A percentile compares a stretch with the other conserved stretches of the same genome.
phyloP scores from a whole-genome alignment of 64 coral and sea anemone species.

The Porites lutea region DNA sequence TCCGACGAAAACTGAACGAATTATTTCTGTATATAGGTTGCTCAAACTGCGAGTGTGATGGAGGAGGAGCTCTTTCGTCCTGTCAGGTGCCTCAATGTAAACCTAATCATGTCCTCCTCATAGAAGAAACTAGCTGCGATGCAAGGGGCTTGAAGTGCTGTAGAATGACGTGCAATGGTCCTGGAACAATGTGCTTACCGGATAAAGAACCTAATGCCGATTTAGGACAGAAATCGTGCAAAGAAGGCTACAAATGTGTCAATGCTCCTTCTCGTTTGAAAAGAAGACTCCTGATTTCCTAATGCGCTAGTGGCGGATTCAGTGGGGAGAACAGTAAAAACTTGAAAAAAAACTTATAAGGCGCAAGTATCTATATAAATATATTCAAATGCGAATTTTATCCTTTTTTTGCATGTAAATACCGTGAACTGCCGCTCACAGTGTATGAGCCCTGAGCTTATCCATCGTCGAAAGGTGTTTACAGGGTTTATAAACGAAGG shows the following conservation, averaged over 20 bases:
- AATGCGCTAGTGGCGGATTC: neutral
- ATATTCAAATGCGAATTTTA: too few relatives aligned
- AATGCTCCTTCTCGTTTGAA: constrained; percentile 1
- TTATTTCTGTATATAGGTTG: neutral
- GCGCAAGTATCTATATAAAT: too few relatives aligned
- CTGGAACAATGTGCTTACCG: constrained; percentile 35
- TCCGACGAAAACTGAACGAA: too few relatives aligned
- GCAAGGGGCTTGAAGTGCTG: constrained; percentile 7
- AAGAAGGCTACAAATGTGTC: constrained; percentile 7
- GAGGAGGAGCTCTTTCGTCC: constrained; percentile 15
- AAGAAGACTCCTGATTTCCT: neutral
- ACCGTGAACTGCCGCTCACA: too few relatives aligned
- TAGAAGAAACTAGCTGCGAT: neutral
- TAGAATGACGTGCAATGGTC: constrained; percentile 26
- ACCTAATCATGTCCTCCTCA: constrained; percentile 7
- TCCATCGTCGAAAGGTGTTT: too few relatives aligned
- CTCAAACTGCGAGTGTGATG: constrained; percentile 4
- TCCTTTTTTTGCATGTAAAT: too few relatives aligned
- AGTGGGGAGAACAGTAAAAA: too few relatives aligned
- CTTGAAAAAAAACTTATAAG: too few relatives aligned
- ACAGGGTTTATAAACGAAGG: too few relatives aligned
- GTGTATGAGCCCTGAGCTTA: too few relatives aligned
- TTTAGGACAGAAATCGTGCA: constrained; percentile 13
- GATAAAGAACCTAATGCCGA: constrained; percentile 1
- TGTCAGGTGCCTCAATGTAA: constrained; percentile 16